Base-by-base conservation (phyloP, 2,888 invertebrate genomes). In the Netelia fuscicornis region DNA sequence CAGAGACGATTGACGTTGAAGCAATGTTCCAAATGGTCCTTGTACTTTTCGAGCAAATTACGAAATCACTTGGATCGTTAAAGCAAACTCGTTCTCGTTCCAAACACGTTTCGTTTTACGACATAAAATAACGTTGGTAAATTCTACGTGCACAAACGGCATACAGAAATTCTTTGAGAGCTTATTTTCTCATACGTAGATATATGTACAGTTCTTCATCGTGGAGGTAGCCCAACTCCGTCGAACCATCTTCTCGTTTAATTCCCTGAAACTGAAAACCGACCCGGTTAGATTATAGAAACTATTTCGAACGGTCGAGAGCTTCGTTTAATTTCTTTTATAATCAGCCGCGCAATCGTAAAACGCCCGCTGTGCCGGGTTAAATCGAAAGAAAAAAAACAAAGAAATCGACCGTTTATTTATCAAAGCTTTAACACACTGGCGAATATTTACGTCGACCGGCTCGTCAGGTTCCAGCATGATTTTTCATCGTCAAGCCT, bases 1-100 rank as follows among this genome's bases (percentile, higher is more conserved):
- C 67, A 84, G 67, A 84, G 58, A 84, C 23, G 67, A 74, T 62
- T 42, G 1, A 30, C 67, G 77, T 81, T 84, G 42, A 81, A 84
- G 60, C 58, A 70, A 25, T 44, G 81, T 64, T 70, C 81, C 52
- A 52, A 76, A 23, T 1, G 17, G n/a, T 8, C 42, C 60, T 48
- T 25, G 20, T 17, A 58, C 17, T 58, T 58, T 58, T 58, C 58
- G 20, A 58, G 20, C 58, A 20, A 58, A n/a, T 20, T 58, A 58
- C 17, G 13, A 20, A 58, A 58, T 48, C 48, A 3, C 48, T 48
- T 48, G 48, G 48, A 10, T 13, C 10, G 2, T n/a, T n/a, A 58
- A 58, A 58, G 20, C 58, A 17, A 20, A 20, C 10, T 58, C 20
- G 10, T 20, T 58, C 20, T 58, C 20, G 20, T 58, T 58, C 20